phyloP scores from a whole-genome alignment of 2,113 vertebrate genomes.

The Ursus arctos region DNA sequence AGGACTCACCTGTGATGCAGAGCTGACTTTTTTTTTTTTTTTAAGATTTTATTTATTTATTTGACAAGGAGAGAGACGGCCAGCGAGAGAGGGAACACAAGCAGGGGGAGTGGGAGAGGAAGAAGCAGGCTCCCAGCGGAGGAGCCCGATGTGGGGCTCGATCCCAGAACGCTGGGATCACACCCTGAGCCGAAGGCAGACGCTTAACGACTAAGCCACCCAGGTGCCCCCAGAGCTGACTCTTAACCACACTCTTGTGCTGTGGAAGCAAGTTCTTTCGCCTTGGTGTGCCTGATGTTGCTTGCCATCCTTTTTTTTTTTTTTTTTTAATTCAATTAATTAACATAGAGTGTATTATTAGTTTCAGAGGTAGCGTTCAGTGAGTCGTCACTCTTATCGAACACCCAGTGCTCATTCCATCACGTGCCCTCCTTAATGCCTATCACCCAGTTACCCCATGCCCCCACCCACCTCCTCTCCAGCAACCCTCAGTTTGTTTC shows the following conservation, averaged over 20 bases:
- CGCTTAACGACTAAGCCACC: no score
- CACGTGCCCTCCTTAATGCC: not conserved
- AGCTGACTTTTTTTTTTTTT: not conserved
- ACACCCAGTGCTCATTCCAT: not conserved
- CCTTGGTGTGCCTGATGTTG: rapidly evolving
- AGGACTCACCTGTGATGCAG: not conserved
- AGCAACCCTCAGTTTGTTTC: not conserved
- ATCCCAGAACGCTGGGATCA: no score
- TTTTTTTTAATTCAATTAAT: not conserved
- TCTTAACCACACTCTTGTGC: not conserved
- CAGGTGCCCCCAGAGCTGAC: not conserved
- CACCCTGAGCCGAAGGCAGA: no score
- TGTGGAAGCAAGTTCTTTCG: not conserved
- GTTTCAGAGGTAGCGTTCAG: not conserved
- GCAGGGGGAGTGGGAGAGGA: no score
- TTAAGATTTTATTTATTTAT: no score
- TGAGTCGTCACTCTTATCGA: not conserved
- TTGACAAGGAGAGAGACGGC: no score
- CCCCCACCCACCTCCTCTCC: no score
- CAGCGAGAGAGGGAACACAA: no score
- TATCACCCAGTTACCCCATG: not conserved
- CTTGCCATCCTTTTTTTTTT: not conserved
- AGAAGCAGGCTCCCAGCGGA: no score
- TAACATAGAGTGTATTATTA: not conserved
- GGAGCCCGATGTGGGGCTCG: no score